Conservation (phyloP, 2,888 invertebrate genomes). For the Stegana nigrithorax region DNA sequence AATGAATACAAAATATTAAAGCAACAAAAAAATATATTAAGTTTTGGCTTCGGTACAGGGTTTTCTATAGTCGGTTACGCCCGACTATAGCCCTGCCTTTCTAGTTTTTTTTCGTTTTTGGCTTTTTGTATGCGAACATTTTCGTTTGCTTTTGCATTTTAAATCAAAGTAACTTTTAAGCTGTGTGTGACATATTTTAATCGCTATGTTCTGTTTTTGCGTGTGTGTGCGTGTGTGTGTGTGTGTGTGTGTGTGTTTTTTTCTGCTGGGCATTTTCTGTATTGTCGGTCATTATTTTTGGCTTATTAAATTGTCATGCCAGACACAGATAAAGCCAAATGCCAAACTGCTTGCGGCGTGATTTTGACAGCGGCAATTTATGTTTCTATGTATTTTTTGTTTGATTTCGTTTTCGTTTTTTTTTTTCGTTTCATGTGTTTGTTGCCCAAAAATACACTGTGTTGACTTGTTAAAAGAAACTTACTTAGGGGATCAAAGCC, state of each 20-base stretch:
- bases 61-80: too few species aligned
- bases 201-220: conserved; percentile 37
- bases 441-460: neutral
- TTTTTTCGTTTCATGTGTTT: neutral
- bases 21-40: too few species aligned
- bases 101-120: neutral
- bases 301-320: conserved; percentile 34
- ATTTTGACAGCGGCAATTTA: too few species aligned
- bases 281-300: conserved; percentile 9
- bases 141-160: neutral
- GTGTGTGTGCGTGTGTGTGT: conserved; percentile 8
- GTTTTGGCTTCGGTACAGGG: too few species aligned
- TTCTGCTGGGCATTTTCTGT: too few species aligned
- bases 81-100: too few species aligned
- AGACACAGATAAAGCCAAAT: too few species aligned
- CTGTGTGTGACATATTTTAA: neutral
- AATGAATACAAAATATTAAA: too few species aligned
- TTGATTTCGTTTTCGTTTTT: neutral
- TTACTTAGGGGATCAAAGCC: conserved; percentile 81
- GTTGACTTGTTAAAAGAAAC: conserved; percentile 64
- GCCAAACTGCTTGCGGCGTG: conserved; percentile 13
- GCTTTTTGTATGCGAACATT: too few species aligned
- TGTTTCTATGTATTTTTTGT: neutral
- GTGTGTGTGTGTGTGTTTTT: conserved; percentile 20
- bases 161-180: neutral